Evolutionary conservation across 2,888 invertebrate genomes (phyloP).

Genomic region (Dynastes maya): DNA sequence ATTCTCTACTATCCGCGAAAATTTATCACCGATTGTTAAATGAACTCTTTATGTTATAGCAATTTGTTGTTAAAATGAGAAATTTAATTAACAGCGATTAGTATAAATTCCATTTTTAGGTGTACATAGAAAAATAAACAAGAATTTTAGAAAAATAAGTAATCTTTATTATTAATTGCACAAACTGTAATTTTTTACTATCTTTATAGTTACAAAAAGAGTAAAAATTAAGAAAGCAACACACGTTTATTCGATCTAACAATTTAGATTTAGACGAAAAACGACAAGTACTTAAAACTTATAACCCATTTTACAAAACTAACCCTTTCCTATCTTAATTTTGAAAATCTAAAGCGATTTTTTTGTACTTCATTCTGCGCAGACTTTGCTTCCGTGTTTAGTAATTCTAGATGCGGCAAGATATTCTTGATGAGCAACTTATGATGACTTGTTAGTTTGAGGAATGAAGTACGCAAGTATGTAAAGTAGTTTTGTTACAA

Average conservation of each 20-base stretch:
- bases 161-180: constrained; percentile 45
- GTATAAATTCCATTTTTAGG: background rate
- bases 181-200: constrained; percentile 28
- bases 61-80: too few species aligned
- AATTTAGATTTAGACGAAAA: constrained; percentile 36
- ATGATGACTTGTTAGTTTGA: background rate
- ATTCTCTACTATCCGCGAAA: too few species aligned
- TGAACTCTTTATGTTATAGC: too few species aligned
- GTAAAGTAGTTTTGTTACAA: background rate
- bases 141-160: constrained; percentile 32
- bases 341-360: background rate
- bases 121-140: constrained; percentile 25
- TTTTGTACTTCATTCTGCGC: constrained; percentile 24
- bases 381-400: background rate
- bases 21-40: too few species aligned
- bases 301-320: constrained; percentile 2
- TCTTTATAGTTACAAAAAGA: constrained; percentile 27
- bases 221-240: constrained; percentile 16
- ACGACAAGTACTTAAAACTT: background rate
- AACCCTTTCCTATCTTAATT: constrained; percentile 27
- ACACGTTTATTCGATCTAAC: constrained; percentile 33
- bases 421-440: background rate
- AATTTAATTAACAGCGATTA: too few species aligned
- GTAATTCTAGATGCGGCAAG: constrained; percentile 25
- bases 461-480: constrained; percentile 12